Conservation (phyloP, 2,113 vertebrate genomes). For the Salvelinus sp. region DNA sequence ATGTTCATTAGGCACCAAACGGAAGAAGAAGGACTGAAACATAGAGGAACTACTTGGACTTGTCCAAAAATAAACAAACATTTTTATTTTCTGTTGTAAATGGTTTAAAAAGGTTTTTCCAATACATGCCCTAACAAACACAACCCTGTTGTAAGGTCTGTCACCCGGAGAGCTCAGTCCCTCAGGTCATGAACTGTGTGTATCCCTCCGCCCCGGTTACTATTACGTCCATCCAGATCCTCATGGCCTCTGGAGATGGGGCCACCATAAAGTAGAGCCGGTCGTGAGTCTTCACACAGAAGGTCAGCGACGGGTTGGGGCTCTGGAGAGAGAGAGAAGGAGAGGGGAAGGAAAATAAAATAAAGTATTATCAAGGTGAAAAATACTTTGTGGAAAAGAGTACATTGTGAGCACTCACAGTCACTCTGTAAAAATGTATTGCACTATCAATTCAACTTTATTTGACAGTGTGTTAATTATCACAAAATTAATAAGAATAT, state of each 20-base stretch:
- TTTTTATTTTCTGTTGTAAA: no score
- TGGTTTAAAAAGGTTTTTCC: no score
- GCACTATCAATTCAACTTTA: no score
- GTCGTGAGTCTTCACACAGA: conserved; percentile 97
- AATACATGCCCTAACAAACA: no score
- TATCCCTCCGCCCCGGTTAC: conserved; percentile 96
- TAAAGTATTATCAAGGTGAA: not conserved
- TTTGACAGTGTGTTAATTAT: no score
- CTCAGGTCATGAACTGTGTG: conserved; percentile 93
- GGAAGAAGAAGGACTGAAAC: no score
- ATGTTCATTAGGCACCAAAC: not conserved
- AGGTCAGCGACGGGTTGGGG: conserved; percentile 89
- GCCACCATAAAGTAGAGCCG: conserved; percentile 98
- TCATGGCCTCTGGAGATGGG: conserved; percentile 92
- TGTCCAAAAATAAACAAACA: no score
- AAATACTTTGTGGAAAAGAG: not conserved
- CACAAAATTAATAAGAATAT: not conserved
- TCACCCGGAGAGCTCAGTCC: conserved; percentile 6
- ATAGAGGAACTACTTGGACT: no score
- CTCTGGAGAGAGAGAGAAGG: conserved; percentile 74
- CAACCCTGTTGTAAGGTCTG: not conserved
- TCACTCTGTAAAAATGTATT: no score
- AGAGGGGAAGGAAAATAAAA: conserved; percentile 6
- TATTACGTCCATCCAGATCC: conserved; percentile 85
- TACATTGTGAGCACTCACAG: no score